Evolutionary conservation across 2,113 vertebrate species (phyloP).

Genomic region (Eonycteris spelaea): DNA sequence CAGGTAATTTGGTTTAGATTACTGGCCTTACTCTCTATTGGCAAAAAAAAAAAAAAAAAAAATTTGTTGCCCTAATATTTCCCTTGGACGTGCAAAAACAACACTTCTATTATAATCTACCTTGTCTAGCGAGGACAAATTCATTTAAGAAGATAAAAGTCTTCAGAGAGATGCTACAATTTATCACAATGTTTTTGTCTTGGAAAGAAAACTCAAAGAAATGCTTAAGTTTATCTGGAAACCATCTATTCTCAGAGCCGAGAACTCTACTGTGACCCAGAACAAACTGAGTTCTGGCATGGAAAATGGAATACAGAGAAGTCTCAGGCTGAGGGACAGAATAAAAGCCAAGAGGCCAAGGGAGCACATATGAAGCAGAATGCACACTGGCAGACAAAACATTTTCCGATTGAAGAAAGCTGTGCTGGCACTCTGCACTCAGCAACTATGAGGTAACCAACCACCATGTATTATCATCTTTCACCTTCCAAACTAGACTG

Average conservation of each 20-base stretch:
- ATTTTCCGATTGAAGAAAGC: constrained; percentile 1
- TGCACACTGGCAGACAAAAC: not conserved
- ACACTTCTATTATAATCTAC: not conserved
- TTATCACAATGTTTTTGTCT: constrained; percentile 10
- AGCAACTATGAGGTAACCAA: not conserved
- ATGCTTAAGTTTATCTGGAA: constrained; percentile 42
- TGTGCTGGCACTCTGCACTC: not conserved
- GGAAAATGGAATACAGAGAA: not conserved
- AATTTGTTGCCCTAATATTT: not conserved
- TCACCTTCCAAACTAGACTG: not conserved
- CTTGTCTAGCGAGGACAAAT: not conserved
- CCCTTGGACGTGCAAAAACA: constrained; percentile 8
- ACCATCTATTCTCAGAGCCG: not conserved
- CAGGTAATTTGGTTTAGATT: not conserved
- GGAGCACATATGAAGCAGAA: not conserved
- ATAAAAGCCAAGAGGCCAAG: constrained; percentile 28
- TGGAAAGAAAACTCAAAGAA: constrained; percentile 49
- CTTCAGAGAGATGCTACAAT: not conserved
- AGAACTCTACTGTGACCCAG: not conserved
- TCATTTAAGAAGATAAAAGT: constrained; percentile 49
- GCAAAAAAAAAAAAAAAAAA: not conserved
- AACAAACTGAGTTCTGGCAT: constrained; percentile 11
- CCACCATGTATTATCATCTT: not conserved
- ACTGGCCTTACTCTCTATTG: not conserved
- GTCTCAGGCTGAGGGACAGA: not conserved